These are phyloP conservation scores for Venturia canescens DNA, from an alignment of 1,140 invertebrate genomes.

Conservation along the genomic window DNA sequence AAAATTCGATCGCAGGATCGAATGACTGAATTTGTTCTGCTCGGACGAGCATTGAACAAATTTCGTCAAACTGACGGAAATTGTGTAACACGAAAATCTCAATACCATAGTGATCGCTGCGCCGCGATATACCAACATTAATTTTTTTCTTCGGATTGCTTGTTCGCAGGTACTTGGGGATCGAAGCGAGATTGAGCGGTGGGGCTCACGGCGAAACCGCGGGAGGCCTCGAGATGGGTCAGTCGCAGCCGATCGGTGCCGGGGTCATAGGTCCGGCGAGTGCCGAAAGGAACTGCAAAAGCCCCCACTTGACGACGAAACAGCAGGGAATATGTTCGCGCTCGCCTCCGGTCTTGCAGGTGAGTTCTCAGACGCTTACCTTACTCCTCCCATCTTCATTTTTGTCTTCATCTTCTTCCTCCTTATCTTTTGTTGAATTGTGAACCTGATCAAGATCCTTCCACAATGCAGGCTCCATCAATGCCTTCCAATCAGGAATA, in stretches of 20 bases:
- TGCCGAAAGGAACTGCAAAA: conserved; percentile 75
- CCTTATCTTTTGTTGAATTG: background rate
- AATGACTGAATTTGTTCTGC: no score
- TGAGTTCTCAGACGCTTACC: conserved; percentile 52
- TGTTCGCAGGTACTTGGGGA: conserved; percentile 72
- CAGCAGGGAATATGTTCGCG: conserved; percentile 74
- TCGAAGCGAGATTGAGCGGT: conserved; percentile 68
- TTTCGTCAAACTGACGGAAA: background rate
- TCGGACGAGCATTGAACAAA: no score
- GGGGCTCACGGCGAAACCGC: conserved; percentile 52
- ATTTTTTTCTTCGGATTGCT: conserved; percentile 35
- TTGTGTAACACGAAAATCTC: background rate
- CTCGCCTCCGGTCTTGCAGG: conserved; percentile 74
- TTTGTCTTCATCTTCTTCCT: conserved; percentile 20
- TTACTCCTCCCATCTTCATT: conserved; percentile 2
- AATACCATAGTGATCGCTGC: background rate
- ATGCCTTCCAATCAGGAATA: background rate
- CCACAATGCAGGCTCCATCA: background rate
- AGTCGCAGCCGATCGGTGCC: conserved; percentile 61
- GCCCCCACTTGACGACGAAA: conserved; percentile 71
- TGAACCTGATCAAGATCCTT: background rate
- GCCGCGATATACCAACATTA: background rate
- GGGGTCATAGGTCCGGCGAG: conserved; percentile 74
- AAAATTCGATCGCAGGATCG: no score
- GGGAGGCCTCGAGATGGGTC: conserved; percentile 59